These are phyloP conservation scores for Gavia stellata DNA, from an alignment of 2,113 vertebrate species.

Conservation along the genomic window DNA sequence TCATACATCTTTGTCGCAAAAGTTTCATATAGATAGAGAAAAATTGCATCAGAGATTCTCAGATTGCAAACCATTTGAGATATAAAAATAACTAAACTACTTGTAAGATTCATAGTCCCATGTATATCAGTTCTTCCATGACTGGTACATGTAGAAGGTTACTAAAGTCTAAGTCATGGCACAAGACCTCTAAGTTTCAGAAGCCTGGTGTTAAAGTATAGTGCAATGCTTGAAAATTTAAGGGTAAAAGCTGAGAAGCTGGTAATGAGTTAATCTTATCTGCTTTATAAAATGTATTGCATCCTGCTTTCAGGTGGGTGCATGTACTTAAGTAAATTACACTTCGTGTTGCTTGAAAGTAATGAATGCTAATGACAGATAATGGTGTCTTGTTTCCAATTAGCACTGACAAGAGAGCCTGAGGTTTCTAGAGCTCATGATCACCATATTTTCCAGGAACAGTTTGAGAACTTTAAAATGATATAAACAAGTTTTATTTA, in stretches of 20 bases:
- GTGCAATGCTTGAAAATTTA: background rate
- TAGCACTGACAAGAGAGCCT: conserved; percentile 16
- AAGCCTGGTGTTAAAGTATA: background rate
- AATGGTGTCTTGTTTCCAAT: conserved; percentile 53
- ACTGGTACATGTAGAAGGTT: background rate
- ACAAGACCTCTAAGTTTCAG: background rate
- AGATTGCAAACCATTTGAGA: background rate
- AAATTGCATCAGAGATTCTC: background rate
- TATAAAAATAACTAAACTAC: background rate
- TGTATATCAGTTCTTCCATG: background rate
- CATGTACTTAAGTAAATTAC: conserved; percentile 42
- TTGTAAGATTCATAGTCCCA: background rate
- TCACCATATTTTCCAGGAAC: conserved; percentile 25
- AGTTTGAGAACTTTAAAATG: conserved; percentile 33
- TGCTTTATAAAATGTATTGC: background rate
- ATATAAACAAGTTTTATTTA: conserved; percentile 31
- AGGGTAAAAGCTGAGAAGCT: background rate
- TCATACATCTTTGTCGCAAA: background rate
- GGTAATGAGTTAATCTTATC: conserved; percentile 1
- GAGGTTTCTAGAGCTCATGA: conserved; percentile 23
- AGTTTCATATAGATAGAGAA: background rate
- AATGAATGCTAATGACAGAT: conserved; percentile 58
- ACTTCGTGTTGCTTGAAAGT: conserved; percentile 14
- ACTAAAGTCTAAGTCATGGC: background rate
- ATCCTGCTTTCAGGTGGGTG: conserved; percentile 33